A percentile compares a stretch with the other conserved stretches of the same genome.
These are phyloP conservation scores for Elachura formosa DNA, from an alignment of 2,113 vertebrate species.

Conservation along the genomic window DNA sequence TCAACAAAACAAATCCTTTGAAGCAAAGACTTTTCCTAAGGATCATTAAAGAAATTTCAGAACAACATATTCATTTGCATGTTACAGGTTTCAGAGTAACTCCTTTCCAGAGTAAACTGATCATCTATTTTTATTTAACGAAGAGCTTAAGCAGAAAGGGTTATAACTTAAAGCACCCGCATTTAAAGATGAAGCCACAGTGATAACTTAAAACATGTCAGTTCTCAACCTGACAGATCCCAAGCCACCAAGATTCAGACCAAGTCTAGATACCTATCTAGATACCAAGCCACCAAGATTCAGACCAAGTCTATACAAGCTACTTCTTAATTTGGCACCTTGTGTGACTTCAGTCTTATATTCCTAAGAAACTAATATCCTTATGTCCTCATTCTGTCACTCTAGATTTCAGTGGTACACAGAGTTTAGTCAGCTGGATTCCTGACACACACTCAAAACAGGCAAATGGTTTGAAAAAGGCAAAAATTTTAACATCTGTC, in stretches of 20 bases:
- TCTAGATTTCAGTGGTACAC: neutral
- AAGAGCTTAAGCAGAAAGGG: neutral
- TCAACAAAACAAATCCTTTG: neutral
- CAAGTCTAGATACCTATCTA: neutral
- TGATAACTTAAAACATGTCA: neutral
- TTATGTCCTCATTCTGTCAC: constrained; percentile 25
- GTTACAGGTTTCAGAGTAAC: neutral
- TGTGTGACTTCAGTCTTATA: neutral
- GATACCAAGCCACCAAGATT: neutral
- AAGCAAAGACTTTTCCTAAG: neutral
- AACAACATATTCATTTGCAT: neutral
- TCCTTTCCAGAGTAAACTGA: neutral
- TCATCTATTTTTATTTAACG: neutral
- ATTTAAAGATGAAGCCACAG: neutral
- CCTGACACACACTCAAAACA: neutral
- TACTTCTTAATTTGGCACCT: neutral
- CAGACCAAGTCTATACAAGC: neutral
- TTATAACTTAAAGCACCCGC: neutral
- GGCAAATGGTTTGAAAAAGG: neutral
- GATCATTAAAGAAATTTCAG: neutral
- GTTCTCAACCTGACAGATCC: neutral
- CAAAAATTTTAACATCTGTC: rapidly evolving
- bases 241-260: neutral
- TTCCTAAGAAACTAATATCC: neutral
- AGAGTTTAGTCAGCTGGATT: neutral